Percentiles rank a stretch among this genome's conserved stretches.
Conservation (phyloP, 2,888 invertebrate genomes). For the Esperia sulphurella region DNA sequence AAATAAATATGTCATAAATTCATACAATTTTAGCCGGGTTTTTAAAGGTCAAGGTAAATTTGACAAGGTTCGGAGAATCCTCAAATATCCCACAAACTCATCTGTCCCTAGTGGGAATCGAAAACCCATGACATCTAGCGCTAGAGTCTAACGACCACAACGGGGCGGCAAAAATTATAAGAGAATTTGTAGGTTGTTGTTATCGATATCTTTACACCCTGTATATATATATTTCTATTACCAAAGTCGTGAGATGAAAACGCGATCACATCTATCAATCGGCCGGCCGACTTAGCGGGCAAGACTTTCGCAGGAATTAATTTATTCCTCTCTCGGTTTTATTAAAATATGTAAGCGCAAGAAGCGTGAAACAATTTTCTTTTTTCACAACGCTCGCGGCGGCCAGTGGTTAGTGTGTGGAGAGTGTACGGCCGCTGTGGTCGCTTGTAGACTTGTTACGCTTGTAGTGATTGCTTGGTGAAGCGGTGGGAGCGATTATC, state of each 20-base stretch:
- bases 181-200: not conserved
- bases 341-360: slow-evolving; percentile 72
- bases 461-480: slow-evolving; percentile 16
- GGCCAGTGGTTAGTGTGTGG: slow-evolving; percentile 54
- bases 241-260: slow-evolving; percentile 61
- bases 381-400: slow-evolving; percentile 53
- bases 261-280: slow-evolving; percentile 59
- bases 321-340: slow-evolving; percentile 66
- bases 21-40: no score
- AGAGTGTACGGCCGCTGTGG: slow-evolving; percentile 51
- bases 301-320: slow-evolving; percentile 71
- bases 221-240: slow-evolving; percentile 16
- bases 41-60: no score
- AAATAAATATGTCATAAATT: no score
- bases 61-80: no score
- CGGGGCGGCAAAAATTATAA: no score
- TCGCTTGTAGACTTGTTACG: slow-evolving; percentile 25
- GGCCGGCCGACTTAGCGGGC: slow-evolving; percentile 37
- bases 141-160: no score
- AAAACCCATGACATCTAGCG: no score
- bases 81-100: no score
- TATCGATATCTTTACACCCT: slow-evolving; percentile 10
- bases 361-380: slow-evolving; percentile 76
- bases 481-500: slow-evolving; percentile 23
- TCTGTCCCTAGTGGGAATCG: no score